Conservation (phyloP, 2,797 vertebrate species). For the Buceros bicornis region DNA sequence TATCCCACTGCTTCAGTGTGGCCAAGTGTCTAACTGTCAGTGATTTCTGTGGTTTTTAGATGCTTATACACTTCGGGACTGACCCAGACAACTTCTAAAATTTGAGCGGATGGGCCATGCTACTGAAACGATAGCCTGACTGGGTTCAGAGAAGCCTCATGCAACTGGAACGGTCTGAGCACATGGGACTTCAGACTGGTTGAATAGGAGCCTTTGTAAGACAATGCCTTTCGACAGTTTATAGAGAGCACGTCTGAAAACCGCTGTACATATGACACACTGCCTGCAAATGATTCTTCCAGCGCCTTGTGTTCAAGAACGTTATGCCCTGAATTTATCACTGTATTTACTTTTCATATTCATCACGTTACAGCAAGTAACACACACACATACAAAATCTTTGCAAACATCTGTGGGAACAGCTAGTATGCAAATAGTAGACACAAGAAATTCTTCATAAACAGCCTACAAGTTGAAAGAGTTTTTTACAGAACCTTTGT, state of each 20-base stretch:
- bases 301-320: neutral
- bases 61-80: neutral
- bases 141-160: neutral
- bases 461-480: neutral
- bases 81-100: neutral
- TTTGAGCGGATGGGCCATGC: neutral
- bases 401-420: neutral
- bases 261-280: neutral
- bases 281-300: neutral
- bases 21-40: neutral
- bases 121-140: neutral
- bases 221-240: neutral
- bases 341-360: neutral
- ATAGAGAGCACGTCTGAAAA: neutral
- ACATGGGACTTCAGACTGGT: neutral
- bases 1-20: neutral
- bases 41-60: neutral
- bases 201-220: neutral
- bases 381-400: neutral
- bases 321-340: neutral
- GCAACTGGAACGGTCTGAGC: neutral
- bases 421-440: neutral
- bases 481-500: conserved; percentile 4
- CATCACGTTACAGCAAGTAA: neutral
- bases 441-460: neutral